phyloP scores from a whole-genome alignment of 2,113 vertebrate genomes.

The Hymenochirus boettgeri region DNA sequence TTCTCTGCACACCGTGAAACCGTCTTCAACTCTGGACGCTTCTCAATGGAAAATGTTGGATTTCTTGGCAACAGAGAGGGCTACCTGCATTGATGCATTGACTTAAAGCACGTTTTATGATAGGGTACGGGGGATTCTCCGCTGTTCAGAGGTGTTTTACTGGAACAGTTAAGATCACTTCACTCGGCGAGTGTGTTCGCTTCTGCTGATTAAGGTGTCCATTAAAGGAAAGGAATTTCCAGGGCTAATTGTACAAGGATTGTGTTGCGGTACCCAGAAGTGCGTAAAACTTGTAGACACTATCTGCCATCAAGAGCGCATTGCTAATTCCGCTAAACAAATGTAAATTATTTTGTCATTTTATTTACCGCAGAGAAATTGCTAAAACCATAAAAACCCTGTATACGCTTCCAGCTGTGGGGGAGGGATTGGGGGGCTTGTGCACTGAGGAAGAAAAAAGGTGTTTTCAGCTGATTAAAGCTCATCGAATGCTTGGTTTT shows the following conservation, averaged over 20 bases:
- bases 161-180: background rate
- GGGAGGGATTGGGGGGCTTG: too few relatives aligned
- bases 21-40: too few relatives aligned
- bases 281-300: background rate
- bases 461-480: too few relatives aligned
- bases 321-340: constrained; percentile 1
- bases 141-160: background rate
- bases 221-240: background rate
- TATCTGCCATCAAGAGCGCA: background rate
- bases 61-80: too few relatives aligned
- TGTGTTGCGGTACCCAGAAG: background rate
- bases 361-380: background rate
- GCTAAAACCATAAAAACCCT: constrained; percentile 8
- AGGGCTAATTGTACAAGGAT: background rate
- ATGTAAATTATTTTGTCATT: constrained; percentile 8
- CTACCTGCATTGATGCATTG: too few relatives aligned
- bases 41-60: too few relatives aligned
- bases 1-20: too few relatives aligned
- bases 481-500: too few relatives aligned
- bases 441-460: too few relatives aligned
- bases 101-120: too few relatives aligned
- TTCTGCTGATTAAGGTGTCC: background rate
- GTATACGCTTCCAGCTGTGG: constrained; percentile 10
- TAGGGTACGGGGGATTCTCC: background rate
- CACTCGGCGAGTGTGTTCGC: background rate